These are phyloP conservation scores for Microcebus jonahi DNA, from an alignment of 2,113 vertebrate species.

Conservation along the genomic window DNA sequence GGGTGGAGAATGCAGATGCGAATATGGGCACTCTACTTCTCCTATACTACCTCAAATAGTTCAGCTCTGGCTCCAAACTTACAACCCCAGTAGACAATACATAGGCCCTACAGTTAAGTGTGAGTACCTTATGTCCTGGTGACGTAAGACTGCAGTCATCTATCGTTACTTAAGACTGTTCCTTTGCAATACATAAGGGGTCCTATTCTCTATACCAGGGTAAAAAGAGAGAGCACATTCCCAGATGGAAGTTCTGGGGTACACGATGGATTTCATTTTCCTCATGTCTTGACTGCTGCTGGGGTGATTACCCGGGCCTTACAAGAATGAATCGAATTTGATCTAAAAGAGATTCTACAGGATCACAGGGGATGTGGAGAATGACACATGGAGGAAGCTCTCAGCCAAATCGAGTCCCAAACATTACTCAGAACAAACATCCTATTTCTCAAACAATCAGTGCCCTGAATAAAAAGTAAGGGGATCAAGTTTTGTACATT, in stretches of 20 bases:
- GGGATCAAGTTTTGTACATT: accelerated
- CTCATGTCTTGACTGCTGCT: neutral
- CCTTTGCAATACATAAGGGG: neutral
- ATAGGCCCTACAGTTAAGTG: neutral
- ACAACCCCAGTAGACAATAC: neutral
- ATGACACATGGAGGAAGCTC: neutral
- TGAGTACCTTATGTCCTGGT: neutral
- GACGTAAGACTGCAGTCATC: neutral
- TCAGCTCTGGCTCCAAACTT: neutral
- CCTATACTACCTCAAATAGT: neutral
- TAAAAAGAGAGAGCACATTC: neutral
- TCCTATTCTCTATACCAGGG: neutral
- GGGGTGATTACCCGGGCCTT: neutral
- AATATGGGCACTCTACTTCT: neutral
- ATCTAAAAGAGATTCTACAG: neutral
- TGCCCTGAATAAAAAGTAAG: neutral
- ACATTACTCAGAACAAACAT: neutral
- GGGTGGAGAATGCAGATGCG: neutral
- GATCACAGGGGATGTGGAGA: neutral
- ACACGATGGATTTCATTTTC: neutral
- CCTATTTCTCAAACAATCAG: neutral
- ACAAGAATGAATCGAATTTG: neutral
- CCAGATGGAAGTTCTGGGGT: neutral
- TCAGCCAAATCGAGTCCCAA: neutral
- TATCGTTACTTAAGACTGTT: neutral